These are phyloP conservation scores for Pantala flavescens DNA, from an alignment of 1,140 invertebrate species.

Conservation along the genomic window DNA sequence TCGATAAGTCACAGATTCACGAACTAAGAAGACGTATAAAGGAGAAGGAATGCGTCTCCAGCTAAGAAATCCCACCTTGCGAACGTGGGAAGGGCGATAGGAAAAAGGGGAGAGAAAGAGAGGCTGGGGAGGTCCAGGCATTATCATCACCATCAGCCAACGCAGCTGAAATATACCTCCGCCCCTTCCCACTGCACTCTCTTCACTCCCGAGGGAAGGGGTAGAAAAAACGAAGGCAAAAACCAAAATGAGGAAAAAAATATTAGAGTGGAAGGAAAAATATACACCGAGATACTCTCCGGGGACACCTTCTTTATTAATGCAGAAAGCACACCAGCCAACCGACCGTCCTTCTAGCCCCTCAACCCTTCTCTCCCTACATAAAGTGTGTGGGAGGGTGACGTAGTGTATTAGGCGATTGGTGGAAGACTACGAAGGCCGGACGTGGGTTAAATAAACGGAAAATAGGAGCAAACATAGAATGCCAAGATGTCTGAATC, in stretches of 20 bases:
- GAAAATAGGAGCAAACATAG: too few relatives aligned
- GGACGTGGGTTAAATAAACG: too few relatives aligned
- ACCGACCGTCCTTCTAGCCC: neutral
- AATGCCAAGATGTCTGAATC: too few relatives aligned
- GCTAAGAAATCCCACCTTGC: too few relatives aligned
- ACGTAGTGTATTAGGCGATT: too few relatives aligned
- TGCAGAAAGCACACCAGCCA: constrained; percentile 3
- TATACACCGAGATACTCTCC: neutral
- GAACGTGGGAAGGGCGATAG: neutral
- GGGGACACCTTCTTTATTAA: constrained; percentile 5
- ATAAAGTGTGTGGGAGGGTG: neutral
- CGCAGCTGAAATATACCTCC: neutral
- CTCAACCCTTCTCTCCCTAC: neutral
- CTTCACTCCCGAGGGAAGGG: neutral
- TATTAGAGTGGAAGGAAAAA: neutral
- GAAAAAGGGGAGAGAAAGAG: neutral
- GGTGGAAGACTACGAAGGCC: too few relatives aligned
- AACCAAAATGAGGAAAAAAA: neutral
- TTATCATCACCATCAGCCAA: constrained; percentile 5
- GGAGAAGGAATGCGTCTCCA: too few relatives aligned
- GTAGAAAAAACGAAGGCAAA: neutral
- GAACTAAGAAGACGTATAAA: too few relatives aligned
- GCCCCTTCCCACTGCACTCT: neutral
- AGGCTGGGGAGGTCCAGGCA: neutral
- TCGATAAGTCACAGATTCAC: too few relatives aligned